A percentile compares a stretch with the other conserved stretches of the same genome.
Evolutionary conservation across 2,113 vertebrate genomes (phyloP).

Genomic region (Phyllostomus discolor): DNA sequence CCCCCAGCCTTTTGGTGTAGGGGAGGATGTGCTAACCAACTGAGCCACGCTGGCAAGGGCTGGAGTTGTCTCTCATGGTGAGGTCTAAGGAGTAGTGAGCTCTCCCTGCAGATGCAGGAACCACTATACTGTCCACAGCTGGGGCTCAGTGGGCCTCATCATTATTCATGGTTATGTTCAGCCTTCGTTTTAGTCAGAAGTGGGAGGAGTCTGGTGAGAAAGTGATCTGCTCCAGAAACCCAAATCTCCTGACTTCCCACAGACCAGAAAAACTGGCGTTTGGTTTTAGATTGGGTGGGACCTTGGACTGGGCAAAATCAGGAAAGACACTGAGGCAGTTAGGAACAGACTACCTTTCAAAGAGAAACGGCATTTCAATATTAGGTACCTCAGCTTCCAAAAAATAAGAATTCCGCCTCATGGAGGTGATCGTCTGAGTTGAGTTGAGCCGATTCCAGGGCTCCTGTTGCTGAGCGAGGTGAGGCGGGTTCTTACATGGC

Average conservation of each 20-base stretch:
- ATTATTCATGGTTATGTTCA: neutral
- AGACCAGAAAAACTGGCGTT: neutral
- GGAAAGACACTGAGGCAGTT: neutral
- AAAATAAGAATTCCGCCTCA: constrained; percentile 62
- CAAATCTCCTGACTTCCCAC: neutral
- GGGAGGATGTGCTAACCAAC: too few relatives aligned
- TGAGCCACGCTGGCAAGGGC: too few relatives aligned
- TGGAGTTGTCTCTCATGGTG: neutral
- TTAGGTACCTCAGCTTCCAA: constrained; percentile 76
- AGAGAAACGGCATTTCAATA: neutral
- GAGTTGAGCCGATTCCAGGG: constrained; percentile 85
- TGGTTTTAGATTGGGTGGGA: constrained; percentile 4
- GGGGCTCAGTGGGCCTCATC: neutral
- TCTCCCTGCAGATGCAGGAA: neutral
- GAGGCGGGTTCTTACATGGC: constrained; percentile 67
- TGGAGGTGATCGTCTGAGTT: constrained; percentile 77
- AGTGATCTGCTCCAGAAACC: neutral
- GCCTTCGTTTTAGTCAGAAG: neutral
- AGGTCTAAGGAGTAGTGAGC: neutral
- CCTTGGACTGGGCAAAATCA: neutral
- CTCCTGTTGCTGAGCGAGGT: constrained; percentile 82
- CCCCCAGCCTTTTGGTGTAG: too few relatives aligned
- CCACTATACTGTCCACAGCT: neutral
- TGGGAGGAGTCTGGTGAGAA: neutral
- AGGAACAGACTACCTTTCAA: neutral